Base-by-base conservation (phyloP, 2,113 vertebrate species). In the Brachirus orientalis region DNA sequence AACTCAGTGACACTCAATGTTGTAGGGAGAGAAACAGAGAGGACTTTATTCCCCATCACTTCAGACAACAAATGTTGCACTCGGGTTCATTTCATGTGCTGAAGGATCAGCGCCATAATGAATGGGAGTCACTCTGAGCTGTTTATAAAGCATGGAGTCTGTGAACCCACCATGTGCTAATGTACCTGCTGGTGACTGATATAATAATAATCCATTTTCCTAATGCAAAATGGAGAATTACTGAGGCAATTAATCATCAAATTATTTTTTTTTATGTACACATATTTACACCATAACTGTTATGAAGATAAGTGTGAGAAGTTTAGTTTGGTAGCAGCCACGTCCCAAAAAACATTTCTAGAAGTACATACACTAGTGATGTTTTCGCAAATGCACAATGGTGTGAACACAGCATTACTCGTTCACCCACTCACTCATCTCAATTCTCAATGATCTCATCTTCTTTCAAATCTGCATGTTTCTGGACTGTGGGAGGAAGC, bases 11-110 rank as follows among this genome's bases (percentile, higher is more conserved):
- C 75, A 77, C 54, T 46, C 61, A 70, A 53, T 57, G 69, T 54
- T 52, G 69, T 56, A 75, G 62, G 60, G 50, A 18, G 19, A 14
- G 48, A 70, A 88, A 92, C 90, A 91, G 81, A 70, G 57, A 82
- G 54, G 76, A 79, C 81, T 86, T 89, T 91, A 89, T 91, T 90
- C 83, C 46, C 44, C 10, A 19, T 72, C 77, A 68, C 66, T 75
- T 82, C 57, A 63, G 47, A 80, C 63, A 76, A 63, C 18, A 53
- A 86, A 79, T 19, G 74, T 46, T 74, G 74, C 69, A 51, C 75
- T 57, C 72, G 19, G 70, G 67, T 78, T 77, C 63, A 65, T 54
- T 79, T 64, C 75, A 74, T 63, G 58, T 70, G 70, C 69, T 72
- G 71, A 67, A 66, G 74, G 69, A 60, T 52, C 65, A 13, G 71